Conservation (phyloP, 2,888 invertebrate species). For the Eugnorisma glareosa region DNA sequence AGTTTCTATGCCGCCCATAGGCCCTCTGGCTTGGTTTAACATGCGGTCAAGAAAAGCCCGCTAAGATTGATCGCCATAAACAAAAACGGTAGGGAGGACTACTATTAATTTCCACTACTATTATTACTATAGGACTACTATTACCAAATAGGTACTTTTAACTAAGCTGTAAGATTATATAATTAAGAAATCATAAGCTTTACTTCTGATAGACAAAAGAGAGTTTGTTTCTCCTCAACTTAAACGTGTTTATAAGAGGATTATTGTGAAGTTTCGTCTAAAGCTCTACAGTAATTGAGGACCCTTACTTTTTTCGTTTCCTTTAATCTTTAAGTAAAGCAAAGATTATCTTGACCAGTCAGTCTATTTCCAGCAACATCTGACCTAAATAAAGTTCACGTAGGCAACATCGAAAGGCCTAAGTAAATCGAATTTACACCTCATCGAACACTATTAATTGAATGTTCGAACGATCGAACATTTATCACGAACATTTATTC, state of each 20-base stretch:
- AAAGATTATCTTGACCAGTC: neutral
- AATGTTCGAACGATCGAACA: conserved; percentile 10
- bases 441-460: conserved; percentile 8
- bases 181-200: conserved; percentile 1
- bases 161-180: neutral
- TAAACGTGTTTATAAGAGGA: neutral
- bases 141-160: neutral
- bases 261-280: conserved; percentile 5
- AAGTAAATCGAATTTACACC: conserved; percentile 30
- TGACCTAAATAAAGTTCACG: neutral
- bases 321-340: conserved; percentile 3
- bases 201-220: neutral
- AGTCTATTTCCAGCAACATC: neutral
- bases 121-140: no score
- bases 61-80: neutral
- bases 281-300: conserved; percentile 1
- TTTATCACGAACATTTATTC: conserved; percentile 22
- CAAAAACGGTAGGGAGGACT: neutral
- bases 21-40: no score
- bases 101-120: neutral
- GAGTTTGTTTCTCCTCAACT: neutral
- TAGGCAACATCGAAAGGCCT: conserved; percentile 4
- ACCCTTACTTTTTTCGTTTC: neutral
- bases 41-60: no score
- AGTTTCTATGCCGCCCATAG: no score